Evolutionary conservation across 2,113 vertebrate genomes (phyloP), one percentile per base, ranked within the genome.

Genomic region (Pheucticus melanocephalus): DNA sequence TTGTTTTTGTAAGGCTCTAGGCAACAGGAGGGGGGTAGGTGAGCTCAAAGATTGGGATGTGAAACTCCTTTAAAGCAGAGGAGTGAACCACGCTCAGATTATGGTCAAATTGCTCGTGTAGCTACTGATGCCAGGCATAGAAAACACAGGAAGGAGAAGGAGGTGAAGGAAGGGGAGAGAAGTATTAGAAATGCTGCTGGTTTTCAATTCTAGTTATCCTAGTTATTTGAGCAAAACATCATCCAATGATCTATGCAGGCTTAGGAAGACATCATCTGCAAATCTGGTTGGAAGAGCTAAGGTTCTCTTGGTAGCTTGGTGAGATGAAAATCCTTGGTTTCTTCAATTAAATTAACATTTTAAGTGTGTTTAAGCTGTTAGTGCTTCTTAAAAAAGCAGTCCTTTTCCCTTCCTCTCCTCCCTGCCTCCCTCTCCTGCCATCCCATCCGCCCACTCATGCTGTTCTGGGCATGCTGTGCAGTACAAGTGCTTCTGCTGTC

Each of bases 311-410:
- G 45, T 91, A 16, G 48, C 66, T 87, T 44, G 6, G 18, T 82
- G 63, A 77, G 56, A n/a, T 35, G 85, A 40, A 94, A 92, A 80
- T 77, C 75, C 63, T 37, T 1, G 2, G 7, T 69, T 63, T 93
- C 47, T 63, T 88, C 87, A 90, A 73, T 86, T 82, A 69, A 89
- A 93, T 95, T 77, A 93, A 63, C 68, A 68, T 94, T 95, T 91
- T 63, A 81, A 92, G 76, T 28, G 50, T 66, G 69, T 81, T 94
- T 86, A 48, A 96, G 82, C 94, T 92, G 90, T 76, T 91, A 79
- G 61, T 72, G 88, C 57, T 93, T 95, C 95, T 85, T 91, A 81
- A 94, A 96, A 96, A 97, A 95, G 96, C 94, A 88, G 60, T 30
- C 72, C 61, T 51, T 71, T 85, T 91, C 82, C 91, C 44, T 85